Evolutionary conservation across 1,140 invertebrate species (phyloP).

Genomic region (Drosophila arizonae): DNA sequence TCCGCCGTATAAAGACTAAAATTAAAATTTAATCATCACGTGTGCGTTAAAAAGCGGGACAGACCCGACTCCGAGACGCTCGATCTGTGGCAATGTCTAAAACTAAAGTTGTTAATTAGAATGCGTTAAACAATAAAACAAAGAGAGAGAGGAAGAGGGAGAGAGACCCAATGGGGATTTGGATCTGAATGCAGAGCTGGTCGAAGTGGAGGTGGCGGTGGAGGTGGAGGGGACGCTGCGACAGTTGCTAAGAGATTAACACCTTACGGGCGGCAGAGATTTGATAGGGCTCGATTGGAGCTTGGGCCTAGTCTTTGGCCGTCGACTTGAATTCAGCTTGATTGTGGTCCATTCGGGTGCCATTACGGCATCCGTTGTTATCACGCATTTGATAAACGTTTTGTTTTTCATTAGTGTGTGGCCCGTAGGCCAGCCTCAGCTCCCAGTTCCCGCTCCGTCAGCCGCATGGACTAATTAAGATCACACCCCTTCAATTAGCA

Average conservation of each 20-base stretch:
- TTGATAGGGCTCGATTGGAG: conserved; percentile 53
- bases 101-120: conserved; percentile 76
- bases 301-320: not conserved
- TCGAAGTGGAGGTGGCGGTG: not conserved
- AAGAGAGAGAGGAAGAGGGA: conserved; percentile 32
- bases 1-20: conserved; percentile 51
- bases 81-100: conserved; percentile 35
- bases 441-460: not conserved
- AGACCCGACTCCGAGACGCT: conserved; percentile 29
- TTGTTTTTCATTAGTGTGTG: conserved; percentile 77
- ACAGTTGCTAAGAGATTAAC: conserved; percentile 71
- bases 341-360: not conserved
- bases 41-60: conserved; percentile 70
- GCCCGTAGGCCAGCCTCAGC: not conserved
- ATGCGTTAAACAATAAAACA: conserved; percentile 82
- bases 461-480: conserved; percentile 28
- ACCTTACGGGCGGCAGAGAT: conserved; percentile 55
- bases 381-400: conserved; percentile 79
- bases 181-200: not conserved
- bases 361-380: conserved; percentile 61
- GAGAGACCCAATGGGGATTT: conserved; percentile 16
- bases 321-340: not conserved
- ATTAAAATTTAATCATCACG: conserved; percentile 82
- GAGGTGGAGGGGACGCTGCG: conserved; percentile 28
- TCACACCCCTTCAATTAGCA: conserved; percentile 75